phyloP scores from a whole-genome alignment of 1,140 invertebrate genomes.

The Amphibalanus amphitrite region DNA sequence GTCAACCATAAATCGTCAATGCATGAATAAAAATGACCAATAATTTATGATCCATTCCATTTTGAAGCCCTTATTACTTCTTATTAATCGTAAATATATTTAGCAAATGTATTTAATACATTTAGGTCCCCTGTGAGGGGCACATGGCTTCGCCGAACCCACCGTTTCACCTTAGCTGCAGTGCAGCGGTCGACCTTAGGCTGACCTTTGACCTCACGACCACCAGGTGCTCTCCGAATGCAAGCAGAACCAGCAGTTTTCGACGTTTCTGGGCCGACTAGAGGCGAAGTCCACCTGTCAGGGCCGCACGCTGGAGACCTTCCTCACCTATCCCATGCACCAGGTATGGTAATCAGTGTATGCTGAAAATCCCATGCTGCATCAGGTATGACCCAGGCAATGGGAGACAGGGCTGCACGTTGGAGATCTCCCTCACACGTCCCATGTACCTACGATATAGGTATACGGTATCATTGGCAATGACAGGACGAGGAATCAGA shows the following conservation, averaged over 20 bases:
- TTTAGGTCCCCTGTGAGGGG: no score
- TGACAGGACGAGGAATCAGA: no score
- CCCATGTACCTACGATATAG: slow-evolving; percentile 81
- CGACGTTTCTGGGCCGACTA: slow-evolving; percentile 54
- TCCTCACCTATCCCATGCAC: slow-evolving; percentile 88
- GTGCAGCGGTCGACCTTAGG: slow-evolving; percentile 30
- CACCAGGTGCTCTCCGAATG: slow-evolving; percentile 80
- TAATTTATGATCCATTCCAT: no score
- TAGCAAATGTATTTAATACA: no score
- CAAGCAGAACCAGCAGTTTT: slow-evolving; percentile 67
- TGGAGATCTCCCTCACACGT: slow-evolving; percentile 81
- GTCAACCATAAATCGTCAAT: no score
- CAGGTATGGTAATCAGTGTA: slow-evolving; percentile 65
- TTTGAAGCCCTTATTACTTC: no score
- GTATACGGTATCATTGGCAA: slow-evolving; percentile 1
- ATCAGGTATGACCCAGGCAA: slow-evolving; percentile 32
- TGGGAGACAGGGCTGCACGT: slow-evolving; percentile 60
- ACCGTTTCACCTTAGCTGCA: no score
- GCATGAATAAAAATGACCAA: no score
- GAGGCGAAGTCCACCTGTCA: slow-evolving; percentile 75
- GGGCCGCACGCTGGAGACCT: slow-evolving; percentile 67
- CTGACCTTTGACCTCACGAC: slow-evolving; percentile 3
- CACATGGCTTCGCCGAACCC: no score
- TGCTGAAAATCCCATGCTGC: slow-evolving; percentile 45
- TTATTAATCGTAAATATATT: no score